These are phyloP conservation scores for Capromys pilorides DNA, from an alignment of 2,797 vertebrate genomes.

Conservation along the genomic window DNA sequence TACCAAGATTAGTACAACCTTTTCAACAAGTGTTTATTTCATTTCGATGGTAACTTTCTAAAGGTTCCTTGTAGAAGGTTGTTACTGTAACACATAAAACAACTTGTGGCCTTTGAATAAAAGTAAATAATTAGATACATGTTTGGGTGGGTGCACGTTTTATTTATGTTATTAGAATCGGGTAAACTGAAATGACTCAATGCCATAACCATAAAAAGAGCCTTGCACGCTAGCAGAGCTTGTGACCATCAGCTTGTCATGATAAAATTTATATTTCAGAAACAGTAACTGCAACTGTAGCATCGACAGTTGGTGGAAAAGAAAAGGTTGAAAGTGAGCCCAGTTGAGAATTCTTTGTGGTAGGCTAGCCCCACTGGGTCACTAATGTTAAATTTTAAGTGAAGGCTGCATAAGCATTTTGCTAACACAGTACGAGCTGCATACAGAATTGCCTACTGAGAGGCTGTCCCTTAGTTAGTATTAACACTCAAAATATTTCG, in stretches of 20 bases:
- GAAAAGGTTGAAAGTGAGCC: neutral
- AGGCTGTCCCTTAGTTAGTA: neutral
- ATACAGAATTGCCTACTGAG: neutral
- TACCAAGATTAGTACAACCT: neutral
- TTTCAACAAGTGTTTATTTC: neutral
- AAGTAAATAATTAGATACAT: neutral
- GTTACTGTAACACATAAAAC: neutral
- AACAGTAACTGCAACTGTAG: neutral
- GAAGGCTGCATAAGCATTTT: neutral
- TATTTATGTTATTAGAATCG: neutral
- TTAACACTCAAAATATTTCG: neutral
- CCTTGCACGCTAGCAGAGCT: neutral
- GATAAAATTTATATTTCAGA: constrained; percentile 11
- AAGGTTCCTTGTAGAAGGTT: neutral
- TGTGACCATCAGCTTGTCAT: neutral
- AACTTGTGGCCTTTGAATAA: neutral
- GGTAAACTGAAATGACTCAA: neutral
- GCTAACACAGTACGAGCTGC: neutral
- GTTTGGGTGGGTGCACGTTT: neutral
- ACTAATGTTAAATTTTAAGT: neutral
- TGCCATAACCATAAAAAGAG: neutral
- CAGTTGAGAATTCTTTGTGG: neutral
- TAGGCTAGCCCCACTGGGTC: neutral
- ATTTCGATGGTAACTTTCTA: neutral
- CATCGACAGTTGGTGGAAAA: neutral